Evolutionary conservation across 2,113 vertebrate genomes (phyloP).

Genomic region (Carassius gibelio): DNA sequence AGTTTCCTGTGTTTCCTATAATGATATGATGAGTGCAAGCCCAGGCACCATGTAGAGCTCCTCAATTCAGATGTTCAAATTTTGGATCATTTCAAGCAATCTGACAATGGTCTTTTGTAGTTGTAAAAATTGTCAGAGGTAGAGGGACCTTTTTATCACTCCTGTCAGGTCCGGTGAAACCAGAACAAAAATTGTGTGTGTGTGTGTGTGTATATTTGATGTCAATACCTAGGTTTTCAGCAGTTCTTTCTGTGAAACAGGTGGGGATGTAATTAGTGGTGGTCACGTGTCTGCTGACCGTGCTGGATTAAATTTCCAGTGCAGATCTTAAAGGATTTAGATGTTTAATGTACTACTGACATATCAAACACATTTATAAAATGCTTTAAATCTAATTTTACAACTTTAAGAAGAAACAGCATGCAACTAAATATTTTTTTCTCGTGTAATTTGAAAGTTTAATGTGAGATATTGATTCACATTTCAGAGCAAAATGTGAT

Average conservation of each 20-base stretch:
- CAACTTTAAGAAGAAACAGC: background rate
- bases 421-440: background rate
- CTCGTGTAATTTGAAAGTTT: background rate
- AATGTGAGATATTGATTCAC: background rate
- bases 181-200: background rate
- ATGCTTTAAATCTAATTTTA: background rate
- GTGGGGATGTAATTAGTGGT: conserved; percentile 34
- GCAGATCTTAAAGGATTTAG: background rate
- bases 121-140: background rate
- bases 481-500: background rate
- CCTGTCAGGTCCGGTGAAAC: background rate
- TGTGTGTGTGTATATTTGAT: too few relatives aligned
- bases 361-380: background rate
- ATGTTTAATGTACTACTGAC: background rate
- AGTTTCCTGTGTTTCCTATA: background rate
- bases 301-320: background rate
- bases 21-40: background rate
- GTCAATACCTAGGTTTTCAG: background rate
- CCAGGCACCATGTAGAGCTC: background rate
- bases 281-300: conserved; percentile 44
- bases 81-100: background rate
- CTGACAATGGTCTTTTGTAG: background rate
- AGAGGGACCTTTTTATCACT: background rate
- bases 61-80: background rate
- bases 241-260: conserved; percentile 12